Evolutionary conservation across 2,113 vertebrate species (phyloP).

Genomic region (Amphiprion ocellaris): DNA sequence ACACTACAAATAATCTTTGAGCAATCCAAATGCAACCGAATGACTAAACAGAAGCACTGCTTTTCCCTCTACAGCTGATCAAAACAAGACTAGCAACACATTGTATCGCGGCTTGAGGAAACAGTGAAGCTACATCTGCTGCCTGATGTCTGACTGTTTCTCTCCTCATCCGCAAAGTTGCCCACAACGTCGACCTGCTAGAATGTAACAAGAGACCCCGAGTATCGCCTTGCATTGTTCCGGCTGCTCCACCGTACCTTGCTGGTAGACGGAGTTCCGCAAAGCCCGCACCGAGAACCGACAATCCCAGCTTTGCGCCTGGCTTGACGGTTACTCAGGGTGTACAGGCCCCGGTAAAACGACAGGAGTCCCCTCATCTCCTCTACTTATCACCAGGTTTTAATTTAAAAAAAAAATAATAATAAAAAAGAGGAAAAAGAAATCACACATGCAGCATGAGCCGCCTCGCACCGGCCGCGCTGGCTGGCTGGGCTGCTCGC

Average conservation of each 20-base stretch:
- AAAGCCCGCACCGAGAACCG: conserved; percentile 77
- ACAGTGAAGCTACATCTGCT: conserved; percentile 33
- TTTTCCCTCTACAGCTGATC: neutral
- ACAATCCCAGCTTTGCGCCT: conserved; percentile 63
- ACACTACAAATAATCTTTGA: neutral
- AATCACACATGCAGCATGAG: conserved; percentile 14
- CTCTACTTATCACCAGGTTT: conserved; percentile 34
- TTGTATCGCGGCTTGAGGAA: neutral
- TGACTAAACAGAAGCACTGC: no score
- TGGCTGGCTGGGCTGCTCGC: conserved; percentile 11
- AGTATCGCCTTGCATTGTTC: conserved; percentile 19
- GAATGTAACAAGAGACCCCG: neutral
- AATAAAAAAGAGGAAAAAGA: neutral
- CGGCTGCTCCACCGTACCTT: conserved; percentile 72
- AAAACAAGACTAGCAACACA: conserved; percentile 6
- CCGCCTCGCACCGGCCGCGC: conserved; percentile 70
- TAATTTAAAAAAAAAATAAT: neutral
- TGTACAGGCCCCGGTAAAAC: conserved; percentile 66
- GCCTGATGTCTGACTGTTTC: conserved; percentile 23
- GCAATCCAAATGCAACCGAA: neutral
- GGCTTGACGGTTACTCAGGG: conserved; percentile 68
- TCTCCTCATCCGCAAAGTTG: neutral
- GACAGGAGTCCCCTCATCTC: conserved; percentile 76
- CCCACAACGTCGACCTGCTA: neutral
- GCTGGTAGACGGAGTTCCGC: conserved; percentile 73